A percentile compares a stretch with the other conserved stretches of the same genome.
Evolutionary conservation across 2,888 invertebrate species (phyloP).

Genomic region (Agonum fuliginosum): DNA sequence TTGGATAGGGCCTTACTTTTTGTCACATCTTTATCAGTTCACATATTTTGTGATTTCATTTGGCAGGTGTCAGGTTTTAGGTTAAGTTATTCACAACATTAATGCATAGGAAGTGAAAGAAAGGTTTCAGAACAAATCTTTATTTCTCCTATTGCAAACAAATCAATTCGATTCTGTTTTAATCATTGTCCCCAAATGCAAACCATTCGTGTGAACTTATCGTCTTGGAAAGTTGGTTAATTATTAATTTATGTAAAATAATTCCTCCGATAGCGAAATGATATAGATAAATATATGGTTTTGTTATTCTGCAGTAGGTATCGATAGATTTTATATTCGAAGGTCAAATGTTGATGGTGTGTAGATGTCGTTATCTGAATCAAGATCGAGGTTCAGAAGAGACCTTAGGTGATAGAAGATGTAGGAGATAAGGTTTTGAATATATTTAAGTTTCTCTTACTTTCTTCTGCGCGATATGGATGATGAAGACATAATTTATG

Average conservation of each 20-base stretch:
- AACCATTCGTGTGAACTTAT: conserved; percentile 1
- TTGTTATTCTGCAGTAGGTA: not conserved
- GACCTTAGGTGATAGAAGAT: not conserved
- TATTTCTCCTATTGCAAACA: too few relatives aligned
- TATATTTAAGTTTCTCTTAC: not conserved
- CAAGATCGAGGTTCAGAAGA: not conserved
- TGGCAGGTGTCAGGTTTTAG: too few relatives aligned
- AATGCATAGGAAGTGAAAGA: too few relatives aligned
- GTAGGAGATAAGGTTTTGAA: not conserved
- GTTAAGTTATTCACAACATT: too few relatives aligned
- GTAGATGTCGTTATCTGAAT: not conserved
- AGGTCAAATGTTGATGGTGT: not conserved
- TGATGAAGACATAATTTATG: not conserved
- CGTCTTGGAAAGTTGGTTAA: conserved; percentile 1
- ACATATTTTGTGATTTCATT: too few relatives aligned
- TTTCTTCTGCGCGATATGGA: not conserved
- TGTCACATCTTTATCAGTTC: too few relatives aligned
- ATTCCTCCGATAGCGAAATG: not conserved
- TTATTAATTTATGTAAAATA: not conserved
- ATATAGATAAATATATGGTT: not conserved
- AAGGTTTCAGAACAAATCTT: too few relatives aligned
- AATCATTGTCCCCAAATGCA: not conserved
- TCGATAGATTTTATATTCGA: too few relatives aligned
- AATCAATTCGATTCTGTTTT: not conserved
- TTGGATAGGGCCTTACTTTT: too few relatives aligned